Percentiles rank a stretch among this genome's conserved stretches.
phyloP scores from a whole-genome alignment of 2,888 invertebrate genomes.

The Mycalesis mineus region DNA sequence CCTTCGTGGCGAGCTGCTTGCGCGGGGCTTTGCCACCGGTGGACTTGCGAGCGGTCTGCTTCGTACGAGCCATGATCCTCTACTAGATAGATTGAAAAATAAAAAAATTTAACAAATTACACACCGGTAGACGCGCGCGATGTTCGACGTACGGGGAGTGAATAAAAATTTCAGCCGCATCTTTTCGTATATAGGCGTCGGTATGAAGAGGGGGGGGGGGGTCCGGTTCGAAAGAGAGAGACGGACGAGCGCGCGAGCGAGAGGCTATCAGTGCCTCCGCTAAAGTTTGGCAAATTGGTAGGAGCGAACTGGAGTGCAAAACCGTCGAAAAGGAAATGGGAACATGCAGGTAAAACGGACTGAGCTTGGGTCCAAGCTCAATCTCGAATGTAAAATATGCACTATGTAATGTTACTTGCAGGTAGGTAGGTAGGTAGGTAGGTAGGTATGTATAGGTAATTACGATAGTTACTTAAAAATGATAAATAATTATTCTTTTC shows the following conservation, averaged over 20 bases:
- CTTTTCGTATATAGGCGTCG: neutral
- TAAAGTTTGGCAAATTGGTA: no score
- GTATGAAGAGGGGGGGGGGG: neutral
- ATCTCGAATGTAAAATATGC: no score
- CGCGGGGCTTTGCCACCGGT: slow-evolving; percentile 82
- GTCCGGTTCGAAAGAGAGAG: neutral
- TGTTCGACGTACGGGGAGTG: neutral
- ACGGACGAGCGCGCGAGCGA: neutral
- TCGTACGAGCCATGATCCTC: slow-evolving; percentile 72
- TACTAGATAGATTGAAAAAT: neutral
- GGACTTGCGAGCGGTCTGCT: slow-evolving; percentile 45
- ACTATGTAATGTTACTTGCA: no score
- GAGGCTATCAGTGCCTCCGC: neutral
- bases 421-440: no score
- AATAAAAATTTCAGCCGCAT: neutral
- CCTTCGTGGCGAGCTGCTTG: slow-evolving; percentile 83
- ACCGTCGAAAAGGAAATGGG: no score
- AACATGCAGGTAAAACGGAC: no score
- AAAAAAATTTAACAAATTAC: no score
- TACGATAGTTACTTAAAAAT: no score
- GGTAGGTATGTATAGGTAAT: no score
- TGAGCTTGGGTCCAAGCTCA: no score
- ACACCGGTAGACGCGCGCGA: neutral
- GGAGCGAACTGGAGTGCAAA: no score
- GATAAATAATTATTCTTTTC: no score